Base-by-base conservation (phyloP, 1,140 invertebrate species). In the Oryctes rhinoceros region DNA sequence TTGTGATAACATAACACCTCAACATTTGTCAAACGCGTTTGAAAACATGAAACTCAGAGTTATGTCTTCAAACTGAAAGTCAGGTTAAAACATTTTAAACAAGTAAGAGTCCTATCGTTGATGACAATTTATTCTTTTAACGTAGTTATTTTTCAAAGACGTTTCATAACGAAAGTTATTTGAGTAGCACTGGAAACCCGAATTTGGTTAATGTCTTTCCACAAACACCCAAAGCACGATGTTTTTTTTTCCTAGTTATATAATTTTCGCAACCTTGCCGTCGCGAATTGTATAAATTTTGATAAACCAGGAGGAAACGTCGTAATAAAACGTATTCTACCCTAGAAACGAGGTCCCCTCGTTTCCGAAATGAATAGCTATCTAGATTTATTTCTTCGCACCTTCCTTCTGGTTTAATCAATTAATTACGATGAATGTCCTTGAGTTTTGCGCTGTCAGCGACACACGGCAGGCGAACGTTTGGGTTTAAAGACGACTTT, bases 371-470 rank as follows among this genome's bases (percentile, higher is more conserved):
- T 59, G 53, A 59, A n/a, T 59, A 59, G 53, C 53, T 59, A 59
- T 18, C 53, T 59, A 18, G 13, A 18, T n/a, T 59, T 59, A 59
- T 59, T 59, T 59, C 53, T 59, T 59, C 53, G 15, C 53, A 59
- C 53, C 53, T 59, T n/a, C 53, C 53, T 59, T 59, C 53, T 59
- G 3, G 53, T 59, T 59, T 59, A 59, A 59, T 59, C 18, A 59
- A 59, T 59, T 59, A 59, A 59, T 59, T 59, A 59, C 53, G n/a
- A 15, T 59, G 15, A 59, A 59, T 15, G 15, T 59, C 53, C 53
- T 6, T 18, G 53, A 59, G 53, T 59, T 59, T 59, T 59, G 15
- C 15, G 18, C 53, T 18, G 18, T 59, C 53, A 18, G 53, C 53
- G 53, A 59, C 53, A 59, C 18, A 18, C 53, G 18, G 53, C 1